phyloP scores from a whole-genome alignment of 2,797 vertebrate genomes.

The Ctenosaura bakeri region DNA sequence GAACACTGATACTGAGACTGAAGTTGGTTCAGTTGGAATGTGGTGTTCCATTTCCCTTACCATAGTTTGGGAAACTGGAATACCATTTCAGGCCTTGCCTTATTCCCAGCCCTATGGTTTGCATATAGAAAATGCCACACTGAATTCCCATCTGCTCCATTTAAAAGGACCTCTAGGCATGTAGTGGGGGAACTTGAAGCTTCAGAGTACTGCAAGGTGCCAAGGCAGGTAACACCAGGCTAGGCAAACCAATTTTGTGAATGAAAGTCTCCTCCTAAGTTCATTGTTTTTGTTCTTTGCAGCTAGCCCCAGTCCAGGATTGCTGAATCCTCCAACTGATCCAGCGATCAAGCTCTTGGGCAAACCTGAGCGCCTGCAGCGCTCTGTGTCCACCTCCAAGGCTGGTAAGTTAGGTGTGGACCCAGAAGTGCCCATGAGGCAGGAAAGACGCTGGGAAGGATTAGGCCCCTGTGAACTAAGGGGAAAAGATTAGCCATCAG shows the following conservation, averaged over 20 bases:
- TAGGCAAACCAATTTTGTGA: neutral
- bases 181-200: neutral
- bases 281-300: slow-evolving; percentile 34
- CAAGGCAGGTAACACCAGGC: neutral
- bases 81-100: neutral
- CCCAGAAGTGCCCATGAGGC: neutral
- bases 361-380: slow-evolving; percentile 84
- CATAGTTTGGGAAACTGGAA: neutral
- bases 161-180: neutral
- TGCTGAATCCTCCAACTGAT: slow-evolving; percentile 85
- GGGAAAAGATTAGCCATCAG: slow-evolving; percentile 7
- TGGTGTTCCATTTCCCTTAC: neutral
- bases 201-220: neutral
- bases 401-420: slow-evolving; percentile 44
- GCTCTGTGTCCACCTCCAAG: slow-evolving; percentile 64
- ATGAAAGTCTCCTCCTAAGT: neutral
- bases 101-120: neutral
- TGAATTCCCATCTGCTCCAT: too few relatives aligned
- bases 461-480: too few relatives aligned
- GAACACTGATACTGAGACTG: neutral
- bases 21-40: too few relatives aligned
- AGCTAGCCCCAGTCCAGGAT: slow-evolving; percentile 80
- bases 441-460: neutral
- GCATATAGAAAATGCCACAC: neutral
- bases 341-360: slow-evolving; percentile 80